These are phyloP conservation scores for Ctenodactylus gundi DNA, from an alignment of 2,113 vertebrate species.

Conservation along the genomic window DNA sequence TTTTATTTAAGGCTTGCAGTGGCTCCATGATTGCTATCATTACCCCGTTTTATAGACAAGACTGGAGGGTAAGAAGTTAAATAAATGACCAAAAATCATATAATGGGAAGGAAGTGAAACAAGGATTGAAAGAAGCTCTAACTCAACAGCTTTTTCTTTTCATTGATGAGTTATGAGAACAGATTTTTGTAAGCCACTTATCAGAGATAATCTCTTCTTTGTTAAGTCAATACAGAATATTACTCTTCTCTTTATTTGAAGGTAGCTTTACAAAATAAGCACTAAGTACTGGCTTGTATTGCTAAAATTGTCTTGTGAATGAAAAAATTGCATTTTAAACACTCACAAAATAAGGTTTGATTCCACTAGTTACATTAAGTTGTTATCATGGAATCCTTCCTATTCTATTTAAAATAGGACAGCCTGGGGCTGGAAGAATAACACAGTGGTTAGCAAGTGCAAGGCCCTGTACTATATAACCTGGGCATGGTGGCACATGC, in stretches of 20 bases:
- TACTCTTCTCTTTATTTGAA: not conserved
- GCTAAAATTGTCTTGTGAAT: conserved; percentile 39
- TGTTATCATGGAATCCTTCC: conserved; percentile 59
- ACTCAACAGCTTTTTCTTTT: not conserved
- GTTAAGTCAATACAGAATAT: not conserved
- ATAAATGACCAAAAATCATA: not conserved
- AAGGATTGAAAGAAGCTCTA: not conserved
- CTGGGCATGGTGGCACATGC: too few relatives aligned
- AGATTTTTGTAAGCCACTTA: not conserved
- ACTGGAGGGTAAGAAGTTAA: not conserved
- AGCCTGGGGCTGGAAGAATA: too few relatives aligned
- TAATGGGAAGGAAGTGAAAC: not conserved
- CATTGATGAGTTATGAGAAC: not conserved
- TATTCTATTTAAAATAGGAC: too few relatives aligned
- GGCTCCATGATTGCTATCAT: not conserved
- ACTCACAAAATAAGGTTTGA: conserved; percentile 53
- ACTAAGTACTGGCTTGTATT: conserved; percentile 51
- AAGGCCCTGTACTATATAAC: too few relatives aligned
- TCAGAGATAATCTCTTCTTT: not conserved
- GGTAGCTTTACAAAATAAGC: conserved; percentile 24
- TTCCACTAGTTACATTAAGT: conserved; percentile 64
- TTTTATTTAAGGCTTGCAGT: not conserved
- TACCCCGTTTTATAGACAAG: not conserved
- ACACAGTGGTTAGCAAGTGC: too few relatives aligned
- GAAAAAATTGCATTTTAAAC: conserved; percentile 55